Base-by-base conservation (phyloP, 1,140 invertebrate species). In the Cyclargus thomasi region DNA sequence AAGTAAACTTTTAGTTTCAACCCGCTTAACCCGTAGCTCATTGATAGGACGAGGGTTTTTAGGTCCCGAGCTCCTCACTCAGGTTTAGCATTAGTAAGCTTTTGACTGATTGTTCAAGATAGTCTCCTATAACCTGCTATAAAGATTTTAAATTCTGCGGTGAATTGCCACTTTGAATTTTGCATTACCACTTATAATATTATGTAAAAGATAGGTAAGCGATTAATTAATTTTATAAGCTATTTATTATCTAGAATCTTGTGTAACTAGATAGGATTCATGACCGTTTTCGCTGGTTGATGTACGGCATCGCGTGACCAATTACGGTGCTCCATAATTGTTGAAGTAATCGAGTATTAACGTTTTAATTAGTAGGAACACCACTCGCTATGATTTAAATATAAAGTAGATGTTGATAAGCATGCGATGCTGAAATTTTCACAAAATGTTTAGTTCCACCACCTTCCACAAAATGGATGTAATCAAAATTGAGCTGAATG, bases 331-430 rank as follows among this genome's bases (percentile, higher is more conserved):
- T 47, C 14, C 11, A 47, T 47, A 16, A 16, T 47, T 47, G 39
- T 47, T 47, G 39, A 5, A 8, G 39, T 47, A 47, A 47, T 47
- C 39, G 39, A 47, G 39, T 47, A 47, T 47, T 14, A 47, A 47
- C 39, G 39, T 47, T 47, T 47, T 47, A 47, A 47, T 47, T 47
- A 47, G 39, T 47, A 47, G 39, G 14, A 47, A 47, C 39, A 47
- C 1, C 29, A 29, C 5, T 29, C 1, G 4, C 29, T 29, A 5
- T n/a, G n/a, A n/a, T n/a, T n/a, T n/a, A n/a, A n/a, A n/a, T n/a
- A n/a, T n/a, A n/a, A n/a, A n/a, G n/a, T n/a, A n/a, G n/a, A n/a
- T n/a, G n/a, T n/a, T n/a, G n/a, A n/a, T n/a, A n/a, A n/a, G n/a
- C n/a, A n/a, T n/a, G n/a, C n/a, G n/a, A n/a, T n/a, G n/a, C n/a